Base-by-base conservation (phyloP, 2,888 invertebrate genomes). In the Adelognathus sp. region DNA sequence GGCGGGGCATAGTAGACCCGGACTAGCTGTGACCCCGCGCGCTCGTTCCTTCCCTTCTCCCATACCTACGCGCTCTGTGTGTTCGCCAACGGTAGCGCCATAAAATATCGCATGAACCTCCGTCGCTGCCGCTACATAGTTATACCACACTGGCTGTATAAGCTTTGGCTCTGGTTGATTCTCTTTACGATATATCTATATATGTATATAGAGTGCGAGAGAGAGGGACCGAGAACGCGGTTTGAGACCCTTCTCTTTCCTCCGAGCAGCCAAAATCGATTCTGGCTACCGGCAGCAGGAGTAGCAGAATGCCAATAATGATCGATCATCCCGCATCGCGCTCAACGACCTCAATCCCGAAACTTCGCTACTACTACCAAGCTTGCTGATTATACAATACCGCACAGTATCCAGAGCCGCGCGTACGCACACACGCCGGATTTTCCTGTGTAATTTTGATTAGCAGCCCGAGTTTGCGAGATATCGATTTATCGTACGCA, bases 51-150 rank as follows among this genome's bases (percentile, higher is more conserved):
- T 24, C 29, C 29, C 56, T 36, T 29, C 18, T 36, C 33, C 60
- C 18, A 41, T 67, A 1, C 18, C 27, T 76, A 54, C 31, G 14
- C 44, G 3, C 61, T 39, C 36, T 24, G 24, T 39, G 39, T 39
- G 31, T 78, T 63, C 41, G 67, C 46, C 73, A 80, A 83, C 74
- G 75, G 81, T 74, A 81, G 82, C 73, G 86, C 86, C 88, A 89
- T 90, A 90, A 90, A 90, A 90, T 89, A 90, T 86, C 87, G 88
- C 87, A 89, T 88, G 88, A 89, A 90, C 85, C 87, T 86, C 82
- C 84, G 78, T 81, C 81, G 66, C 60, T 76, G 61, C 44, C 2
- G 46, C 46, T 46, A 46, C 21, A 18, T 50, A n/a, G 21, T 11
- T 21, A 18, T 50, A 50, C 50, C 61, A 61, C 71, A 52, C 41